A percentile compares a stretch with the other conserved stretches of the same genome.
These are phyloP conservation scores for Eublepharis macularius DNA, from an alignment of 2,113 vertebrate genomes.

Conservation along the genomic window DNA sequence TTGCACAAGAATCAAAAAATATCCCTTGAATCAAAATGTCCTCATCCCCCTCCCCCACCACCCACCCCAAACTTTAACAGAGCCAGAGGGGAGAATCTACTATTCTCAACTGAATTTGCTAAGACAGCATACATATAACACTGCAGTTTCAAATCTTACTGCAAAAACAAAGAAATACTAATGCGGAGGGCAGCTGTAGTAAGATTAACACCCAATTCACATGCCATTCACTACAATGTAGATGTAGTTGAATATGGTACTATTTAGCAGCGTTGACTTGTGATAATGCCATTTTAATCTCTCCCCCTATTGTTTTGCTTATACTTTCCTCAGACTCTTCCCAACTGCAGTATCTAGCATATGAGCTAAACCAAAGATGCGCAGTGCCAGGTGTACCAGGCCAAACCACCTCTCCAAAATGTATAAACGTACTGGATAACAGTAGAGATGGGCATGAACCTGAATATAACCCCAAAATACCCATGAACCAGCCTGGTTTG, in stretches of 20 bases:
- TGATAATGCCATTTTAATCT: neutral
- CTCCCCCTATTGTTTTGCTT: neutral
- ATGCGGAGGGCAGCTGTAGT: neutral
- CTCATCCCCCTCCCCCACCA: too few relatives aligned
- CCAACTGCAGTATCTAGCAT: neutral
- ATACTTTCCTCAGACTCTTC: neutral
- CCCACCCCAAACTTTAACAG: neutral
- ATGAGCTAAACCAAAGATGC: neutral
- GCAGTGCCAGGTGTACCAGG: neutral
- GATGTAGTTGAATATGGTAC: too few relatives aligned
- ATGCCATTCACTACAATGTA: too few relatives aligned
- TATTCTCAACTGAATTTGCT: neutral
- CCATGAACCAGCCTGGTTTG: too few relatives aligned
- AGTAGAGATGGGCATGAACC: too few relatives aligned
- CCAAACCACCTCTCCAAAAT: neutral
- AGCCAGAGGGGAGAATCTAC: neutral
- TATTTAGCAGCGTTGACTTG: neutral
- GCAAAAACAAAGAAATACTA: neutral
- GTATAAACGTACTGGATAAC: too few relatives aligned
- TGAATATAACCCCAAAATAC: too few relatives aligned
- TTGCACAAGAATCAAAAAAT: neutral
- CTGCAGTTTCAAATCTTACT: conserved; percentile 13
- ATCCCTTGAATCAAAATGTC: neutral
- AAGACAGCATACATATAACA: neutral
- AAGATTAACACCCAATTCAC: too few relatives aligned